These are phyloP conservation scores for Priocnemis perturbator DNA, from an alignment of 2,888 invertebrate genomes.

Conservation along the genomic window DNA sequence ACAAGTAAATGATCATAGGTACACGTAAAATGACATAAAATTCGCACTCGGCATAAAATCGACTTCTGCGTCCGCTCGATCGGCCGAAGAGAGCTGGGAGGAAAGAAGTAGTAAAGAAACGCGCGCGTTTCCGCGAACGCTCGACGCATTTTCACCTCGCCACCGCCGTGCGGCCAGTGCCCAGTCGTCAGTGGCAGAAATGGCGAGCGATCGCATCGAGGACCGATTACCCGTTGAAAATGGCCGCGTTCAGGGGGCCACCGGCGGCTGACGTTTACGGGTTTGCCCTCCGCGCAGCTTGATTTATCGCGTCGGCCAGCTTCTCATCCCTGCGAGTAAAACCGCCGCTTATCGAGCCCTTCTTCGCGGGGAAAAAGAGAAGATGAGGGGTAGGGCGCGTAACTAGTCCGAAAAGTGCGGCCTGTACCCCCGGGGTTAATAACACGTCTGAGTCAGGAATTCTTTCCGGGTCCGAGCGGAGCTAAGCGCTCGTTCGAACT, in stretches of 20 bases:
- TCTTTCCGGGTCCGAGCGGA: not conserved
- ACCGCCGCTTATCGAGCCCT: no score
- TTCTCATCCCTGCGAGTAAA: constrained; percentile 30
- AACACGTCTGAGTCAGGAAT: not conserved
- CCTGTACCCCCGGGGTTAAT: not conserved
- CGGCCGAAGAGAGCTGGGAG: no score
- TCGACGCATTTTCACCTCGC: no score
- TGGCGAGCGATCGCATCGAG: constrained; percentile 24
- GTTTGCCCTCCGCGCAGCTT: constrained; percentile 32
- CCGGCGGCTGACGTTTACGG: constrained; percentile 39
- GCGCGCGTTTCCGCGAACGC: no score
- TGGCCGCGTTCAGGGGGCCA: constrained; percentile 33
- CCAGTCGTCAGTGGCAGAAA: no score
- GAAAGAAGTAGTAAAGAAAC: no score
- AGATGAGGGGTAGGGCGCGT: not conserved
- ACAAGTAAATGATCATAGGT: no score
- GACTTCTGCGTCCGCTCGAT: no score
- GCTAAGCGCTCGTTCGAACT: not conserved
- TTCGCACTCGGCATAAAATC: no score
- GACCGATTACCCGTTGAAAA: constrained; percentile 41
- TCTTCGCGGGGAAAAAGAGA: no score
- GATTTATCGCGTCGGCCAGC: constrained; percentile 37
- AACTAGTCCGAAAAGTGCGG: constrained; percentile 8
- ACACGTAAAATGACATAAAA: no score
- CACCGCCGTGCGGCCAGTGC: no score